Conservation (phyloP, 2,888 invertebrate species). For the Lasioglossum oenotherae region DNA sequence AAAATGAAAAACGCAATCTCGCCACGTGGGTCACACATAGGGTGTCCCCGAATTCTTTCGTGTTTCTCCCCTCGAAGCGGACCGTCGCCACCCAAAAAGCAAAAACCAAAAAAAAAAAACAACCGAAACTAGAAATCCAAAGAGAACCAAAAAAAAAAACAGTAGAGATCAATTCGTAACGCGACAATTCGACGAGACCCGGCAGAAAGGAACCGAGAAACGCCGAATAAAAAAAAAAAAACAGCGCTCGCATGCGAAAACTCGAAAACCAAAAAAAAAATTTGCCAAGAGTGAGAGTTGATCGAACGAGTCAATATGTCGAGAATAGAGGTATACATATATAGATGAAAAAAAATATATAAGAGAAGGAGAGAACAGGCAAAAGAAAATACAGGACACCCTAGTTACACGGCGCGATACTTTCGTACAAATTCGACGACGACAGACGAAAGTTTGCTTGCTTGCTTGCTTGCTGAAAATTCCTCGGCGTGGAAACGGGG, state of each 20-base stretch:
- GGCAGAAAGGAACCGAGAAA: neutral
- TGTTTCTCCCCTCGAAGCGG: constrained; percentile 30
- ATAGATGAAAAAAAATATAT: neutral
- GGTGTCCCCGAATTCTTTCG: constrained; percentile 62
- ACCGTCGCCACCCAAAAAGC: neutral
- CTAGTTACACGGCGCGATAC: constrained; percentile 63
- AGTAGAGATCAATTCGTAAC: neutral
- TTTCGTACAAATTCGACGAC: constrained; percentile 68
- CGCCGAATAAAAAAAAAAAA: neutral
- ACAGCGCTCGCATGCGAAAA: neutral
- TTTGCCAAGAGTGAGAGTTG: neutral
- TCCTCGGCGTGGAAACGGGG: constrained; percentile 69
- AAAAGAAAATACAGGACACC: constrained; percentile 49
- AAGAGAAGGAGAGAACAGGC: constrained; percentile 2
- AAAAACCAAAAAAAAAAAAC: neutral
- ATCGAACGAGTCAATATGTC: neutral
- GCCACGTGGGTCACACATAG: constrained; percentile 58
- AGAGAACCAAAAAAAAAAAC: neutral
- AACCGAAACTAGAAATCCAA: neutral
- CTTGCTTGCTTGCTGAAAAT: constrained; percentile 63
- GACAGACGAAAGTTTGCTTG: constrained; percentile 71
- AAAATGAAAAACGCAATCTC: constrained; percentile 27
- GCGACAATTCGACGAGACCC: constrained; percentile 16
- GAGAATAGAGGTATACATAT: neutral
- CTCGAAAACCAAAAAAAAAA: neutral